phyloP scores from a whole-genome alignment of 2,797 vertebrate species.

The Ctenosaura bakeri region DNA sequence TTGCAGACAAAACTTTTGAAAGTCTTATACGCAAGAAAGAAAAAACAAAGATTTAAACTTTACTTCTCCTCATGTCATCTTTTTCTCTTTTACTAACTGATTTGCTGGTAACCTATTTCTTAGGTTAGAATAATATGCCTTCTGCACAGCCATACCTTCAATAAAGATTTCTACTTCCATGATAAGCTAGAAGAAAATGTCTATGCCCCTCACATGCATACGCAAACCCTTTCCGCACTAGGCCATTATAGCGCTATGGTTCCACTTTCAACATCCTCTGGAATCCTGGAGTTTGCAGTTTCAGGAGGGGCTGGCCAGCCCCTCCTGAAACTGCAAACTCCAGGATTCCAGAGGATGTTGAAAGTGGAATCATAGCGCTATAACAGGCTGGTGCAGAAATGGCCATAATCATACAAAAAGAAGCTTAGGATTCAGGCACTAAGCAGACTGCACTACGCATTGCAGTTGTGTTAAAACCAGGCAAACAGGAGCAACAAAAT shows the following conservation, averaged over 20 bases:
- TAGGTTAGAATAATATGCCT: slow-evolving; percentile 50
- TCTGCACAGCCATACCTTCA: slow-evolving; percentile 45
- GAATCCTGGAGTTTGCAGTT: too few species aligned
- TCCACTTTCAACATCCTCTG: too few species aligned
- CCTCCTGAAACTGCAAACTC: too few species aligned
- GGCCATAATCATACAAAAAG: not conserved
- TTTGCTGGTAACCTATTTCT: slow-evolving; percentile 37
- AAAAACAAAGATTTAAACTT: not conserved
- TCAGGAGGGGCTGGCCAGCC: too few species aligned
- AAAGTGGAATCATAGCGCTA: too few species aligned
- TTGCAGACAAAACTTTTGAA: too few species aligned
- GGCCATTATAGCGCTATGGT: too few species aligned
- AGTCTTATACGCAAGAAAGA: too few species aligned
- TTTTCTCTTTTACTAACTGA: slow-evolving; percentile 49
- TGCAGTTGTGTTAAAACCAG: not conserved
- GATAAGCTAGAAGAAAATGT: slow-evolving; percentile 11
- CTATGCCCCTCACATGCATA: slow-evolving; percentile 23
- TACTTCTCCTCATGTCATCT: slow-evolving; percentile 54
- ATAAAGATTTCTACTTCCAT: slow-evolving; percentile 35
- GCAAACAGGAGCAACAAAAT: not conserved
- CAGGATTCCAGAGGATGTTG: too few species aligned
- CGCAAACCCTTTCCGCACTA: too few species aligned
- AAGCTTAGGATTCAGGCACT: not conserved
- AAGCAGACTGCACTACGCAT: not conserved
- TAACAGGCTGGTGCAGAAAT: too few species aligned